These are phyloP conservation scores for Rhinophrynus dorsalis DNA, from an alignment of 2,797 vertebrate genomes.

Conservation along the genomic window DNA sequence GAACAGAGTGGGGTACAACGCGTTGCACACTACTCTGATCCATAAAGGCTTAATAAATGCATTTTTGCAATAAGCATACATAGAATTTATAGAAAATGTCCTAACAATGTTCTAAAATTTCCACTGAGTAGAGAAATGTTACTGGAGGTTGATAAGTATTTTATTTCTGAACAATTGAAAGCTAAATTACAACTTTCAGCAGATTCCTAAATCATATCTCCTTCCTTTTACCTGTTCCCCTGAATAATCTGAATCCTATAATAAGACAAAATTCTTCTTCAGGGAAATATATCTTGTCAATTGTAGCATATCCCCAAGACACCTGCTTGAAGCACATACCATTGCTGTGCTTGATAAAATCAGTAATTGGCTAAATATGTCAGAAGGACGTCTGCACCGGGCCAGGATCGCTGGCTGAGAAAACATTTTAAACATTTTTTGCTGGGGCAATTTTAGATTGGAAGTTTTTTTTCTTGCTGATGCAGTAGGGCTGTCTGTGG, in stretches of 20 bases:
- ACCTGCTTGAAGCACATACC: slow-evolving; percentile 15
- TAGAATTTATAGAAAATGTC: too few species aligned
- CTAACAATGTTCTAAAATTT: too few species aligned
- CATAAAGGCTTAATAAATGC: too few species aligned
- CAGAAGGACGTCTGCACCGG: not conserved
- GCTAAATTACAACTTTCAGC: too few species aligned
- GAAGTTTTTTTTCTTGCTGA: not conserved
- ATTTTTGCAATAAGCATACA: too few species aligned
- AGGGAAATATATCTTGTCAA: slow-evolving; percentile 11
- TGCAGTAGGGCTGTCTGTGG: not conserved
- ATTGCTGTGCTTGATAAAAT: slow-evolving; percentile 34
- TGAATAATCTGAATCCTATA: slow-evolving; percentile 20
- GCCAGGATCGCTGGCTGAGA: not conserved
- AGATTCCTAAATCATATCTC: too few species aligned
- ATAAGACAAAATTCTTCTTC: not conserved
- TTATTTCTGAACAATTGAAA: too few species aligned
- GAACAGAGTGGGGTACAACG: too few species aligned
- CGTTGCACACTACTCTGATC: too few species aligned
- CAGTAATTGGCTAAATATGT: slow-evolving; percentile 36
- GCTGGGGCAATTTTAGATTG: not conserved
- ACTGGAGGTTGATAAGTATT: too few species aligned
- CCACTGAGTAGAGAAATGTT: too few species aligned
- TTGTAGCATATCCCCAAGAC: not conserved
- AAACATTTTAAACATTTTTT: not conserved
- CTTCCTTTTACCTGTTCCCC: not conserved